Evolutionary conservation across 2,113 vertebrate genomes (phyloP).

Genomic region (Pogonocichla stellata): DNA sequence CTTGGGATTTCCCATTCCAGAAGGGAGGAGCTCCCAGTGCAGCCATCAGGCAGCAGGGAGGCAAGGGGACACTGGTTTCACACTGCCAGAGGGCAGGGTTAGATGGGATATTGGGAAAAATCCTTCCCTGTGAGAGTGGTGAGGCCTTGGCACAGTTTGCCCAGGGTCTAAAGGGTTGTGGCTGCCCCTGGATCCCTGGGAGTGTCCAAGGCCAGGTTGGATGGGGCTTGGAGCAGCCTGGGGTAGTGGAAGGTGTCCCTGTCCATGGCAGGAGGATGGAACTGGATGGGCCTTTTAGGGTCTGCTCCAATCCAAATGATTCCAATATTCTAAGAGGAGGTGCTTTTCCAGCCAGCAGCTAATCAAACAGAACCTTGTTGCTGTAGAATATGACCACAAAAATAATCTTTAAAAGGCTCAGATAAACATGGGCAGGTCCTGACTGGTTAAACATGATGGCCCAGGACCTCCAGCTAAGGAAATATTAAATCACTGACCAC

Average conservation of each 20-base stretch:
- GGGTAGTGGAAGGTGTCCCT: neutral
- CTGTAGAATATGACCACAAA: neutral
- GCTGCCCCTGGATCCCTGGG: neutral
- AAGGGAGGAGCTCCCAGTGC: fast-evolving
- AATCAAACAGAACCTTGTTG: neutral
- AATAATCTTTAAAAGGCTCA: neutral
- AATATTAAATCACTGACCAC: neutral
- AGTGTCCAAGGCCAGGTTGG: neutral
- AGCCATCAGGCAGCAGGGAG: neutral
- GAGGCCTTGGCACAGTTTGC: neutral
- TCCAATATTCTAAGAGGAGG: neutral
- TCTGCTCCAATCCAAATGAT: neutral
- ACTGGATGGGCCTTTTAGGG: neutral
- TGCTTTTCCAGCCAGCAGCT: neutral
- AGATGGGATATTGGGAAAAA: neutral
- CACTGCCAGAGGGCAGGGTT: neutral
- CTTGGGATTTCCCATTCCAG: neutral
- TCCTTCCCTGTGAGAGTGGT: neutral
- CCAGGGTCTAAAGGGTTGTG: neutral
- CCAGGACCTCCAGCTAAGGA: neutral
- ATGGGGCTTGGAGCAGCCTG: neutral
- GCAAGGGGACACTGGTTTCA: neutral
- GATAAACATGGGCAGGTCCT: neutral
- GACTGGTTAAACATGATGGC: neutral
- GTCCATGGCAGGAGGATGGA: neutral